Percentiles rank a stretch among this genome's conserved stretches.
Evolutionary conservation across 2,888 invertebrate genomes (phyloP).

Genomic region (Galeruca laticollis): DNA sequence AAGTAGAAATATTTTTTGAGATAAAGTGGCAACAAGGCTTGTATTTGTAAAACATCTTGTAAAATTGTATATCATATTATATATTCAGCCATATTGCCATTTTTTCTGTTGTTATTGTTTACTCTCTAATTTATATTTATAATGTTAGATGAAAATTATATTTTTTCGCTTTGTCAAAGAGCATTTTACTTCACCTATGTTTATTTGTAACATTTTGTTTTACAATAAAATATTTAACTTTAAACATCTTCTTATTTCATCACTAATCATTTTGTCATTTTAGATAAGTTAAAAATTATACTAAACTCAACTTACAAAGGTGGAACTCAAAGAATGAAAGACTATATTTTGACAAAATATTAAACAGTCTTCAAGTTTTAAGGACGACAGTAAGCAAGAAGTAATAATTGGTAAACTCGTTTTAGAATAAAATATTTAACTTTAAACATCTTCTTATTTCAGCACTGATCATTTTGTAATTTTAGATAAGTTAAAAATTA

Average conservation of each 20-base stretch:
- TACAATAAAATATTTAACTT: slow-evolving; percentile 62
- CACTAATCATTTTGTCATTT: neutral
- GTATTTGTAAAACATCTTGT: slow-evolving; percentile 5
- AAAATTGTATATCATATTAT: slow-evolving; percentile 9
- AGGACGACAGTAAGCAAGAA: too few relatives aligned
- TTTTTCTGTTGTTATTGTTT: slow-evolving; percentile 54
- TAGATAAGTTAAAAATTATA: too few relatives aligned
- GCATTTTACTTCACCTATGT: slow-evolving; percentile 47
- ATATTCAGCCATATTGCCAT: slow-evolving; percentile 21
- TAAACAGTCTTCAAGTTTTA: too few relatives aligned
- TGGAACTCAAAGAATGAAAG: too few relatives aligned
- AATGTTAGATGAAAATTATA: slow-evolving; percentile 52
- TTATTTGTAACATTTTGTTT: slow-evolving; percentile 62
- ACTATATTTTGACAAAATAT: too few relatives aligned
- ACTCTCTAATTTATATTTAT: slow-evolving; percentile 54
- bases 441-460: slow-evolving; percentile 38
- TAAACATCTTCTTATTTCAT: slow-evolving; percentile 23
- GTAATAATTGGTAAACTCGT: too few relatives aligned
- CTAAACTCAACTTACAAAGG: too few relatives aligned
- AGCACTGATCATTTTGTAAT: neutral
- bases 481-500: too few relatives aligned
- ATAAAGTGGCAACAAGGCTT: slow-evolving; percentile 14
- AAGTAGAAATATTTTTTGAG: slow-evolving; percentile 34
- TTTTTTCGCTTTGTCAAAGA: slow-evolving; percentile 45
- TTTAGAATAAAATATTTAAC: slow-evolving; percentile 62